A percentile compares a stretch with the other conserved stretches of the same genome.
phyloP scores from a whole-genome alignment of 2,113 vertebrate species.

The Nothoprocta pentlandii region DNA sequence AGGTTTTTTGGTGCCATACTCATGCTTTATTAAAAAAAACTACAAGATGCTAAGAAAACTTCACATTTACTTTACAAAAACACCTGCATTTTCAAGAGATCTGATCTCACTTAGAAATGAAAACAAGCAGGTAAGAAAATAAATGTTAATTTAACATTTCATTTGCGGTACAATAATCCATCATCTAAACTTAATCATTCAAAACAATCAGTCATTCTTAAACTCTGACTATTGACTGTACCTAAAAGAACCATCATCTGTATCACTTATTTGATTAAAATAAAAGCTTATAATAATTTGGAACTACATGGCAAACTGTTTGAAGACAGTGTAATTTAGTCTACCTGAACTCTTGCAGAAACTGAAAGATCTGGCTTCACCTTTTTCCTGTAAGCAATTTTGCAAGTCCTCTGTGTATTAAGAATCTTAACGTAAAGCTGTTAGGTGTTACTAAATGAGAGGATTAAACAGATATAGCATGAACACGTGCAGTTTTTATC shows the following conservation, averaged over 20 bases:
- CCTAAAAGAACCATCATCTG: background rate
- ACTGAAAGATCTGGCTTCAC: background rate
- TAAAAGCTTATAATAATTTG: background rate
- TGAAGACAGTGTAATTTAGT: background rate
- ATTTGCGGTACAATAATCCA: background rate
- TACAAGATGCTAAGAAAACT: conserved; percentile 43
- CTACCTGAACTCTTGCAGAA: background rate
- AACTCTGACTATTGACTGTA: conserved; percentile 2
- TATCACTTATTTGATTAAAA: background rate
- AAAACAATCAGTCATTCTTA: conserved; percentile 11
- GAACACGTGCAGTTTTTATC: background rate
- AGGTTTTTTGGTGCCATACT: conserved; percentile 47
- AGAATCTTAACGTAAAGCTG: background rate
- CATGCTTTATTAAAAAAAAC: conserved; percentile 63
- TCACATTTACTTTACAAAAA: conserved; percentile 61
- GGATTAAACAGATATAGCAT: background rate
- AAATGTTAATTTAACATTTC: conserved; percentile 42
- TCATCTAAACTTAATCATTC: conserved; percentile 26
- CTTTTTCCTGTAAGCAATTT: background rate
- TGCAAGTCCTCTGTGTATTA: background rate
- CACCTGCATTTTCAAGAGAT: conserved; percentile 36
- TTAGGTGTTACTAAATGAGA: background rate
- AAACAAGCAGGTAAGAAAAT: conserved; percentile 38
- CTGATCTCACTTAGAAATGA: conserved; percentile 15
- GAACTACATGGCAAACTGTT: background rate